These are phyloP conservation scores for Apoda limacodes DNA, from an alignment of 2,888 invertebrate genomes.

Conservation along the genomic window DNA sequence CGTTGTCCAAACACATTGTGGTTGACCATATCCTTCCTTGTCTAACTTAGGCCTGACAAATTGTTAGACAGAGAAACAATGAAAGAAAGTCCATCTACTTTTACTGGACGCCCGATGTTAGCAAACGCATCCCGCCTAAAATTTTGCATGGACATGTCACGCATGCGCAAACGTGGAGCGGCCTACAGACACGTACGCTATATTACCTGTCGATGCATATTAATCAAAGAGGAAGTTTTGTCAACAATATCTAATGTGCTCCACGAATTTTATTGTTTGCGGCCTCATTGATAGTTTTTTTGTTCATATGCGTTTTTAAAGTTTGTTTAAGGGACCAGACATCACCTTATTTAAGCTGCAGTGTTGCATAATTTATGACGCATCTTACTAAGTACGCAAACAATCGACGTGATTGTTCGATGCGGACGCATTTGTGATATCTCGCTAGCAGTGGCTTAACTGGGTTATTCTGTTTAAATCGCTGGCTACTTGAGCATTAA, in stretches of 20 bases:
- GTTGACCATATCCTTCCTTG: constrained; percentile 43
- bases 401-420: constrained; percentile 38
- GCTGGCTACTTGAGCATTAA: constrained; percentile 50
- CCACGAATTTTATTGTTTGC: constrained; percentile 45
- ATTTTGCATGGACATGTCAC: constrained; percentile 66
- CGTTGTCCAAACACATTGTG: constrained; percentile 48
- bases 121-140: constrained; percentile 66
- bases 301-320: constrained; percentile 38
- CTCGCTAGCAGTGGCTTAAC: constrained; percentile 40
- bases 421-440: not conserved
- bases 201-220: constrained; percentile 65
- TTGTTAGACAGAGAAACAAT: constrained; percentile 44
- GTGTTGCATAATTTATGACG: constrained; percentile 53
- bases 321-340: constrained; percentile 36
- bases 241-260: constrained; percentile 69
- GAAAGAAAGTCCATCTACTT: constrained; percentile 50
- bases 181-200: constrained; percentile 52
- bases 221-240: constrained; percentile 67
- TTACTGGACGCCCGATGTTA: constrained; percentile 48
- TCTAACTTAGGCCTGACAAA: constrained; percentile 39
- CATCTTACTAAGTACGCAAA: constrained; percentile 29
- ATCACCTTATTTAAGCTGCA: constrained; percentile 51
- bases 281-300: constrained; percentile 61
- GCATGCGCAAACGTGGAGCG: constrained; percentile 54
- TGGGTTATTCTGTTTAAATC: constrained; percentile 61